Percentiles rank a stretch among this genome's conserved stretches.
Conservation (phyloP, 2,113 vertebrate genomes). For the Emydura subglobosa region DNA sequence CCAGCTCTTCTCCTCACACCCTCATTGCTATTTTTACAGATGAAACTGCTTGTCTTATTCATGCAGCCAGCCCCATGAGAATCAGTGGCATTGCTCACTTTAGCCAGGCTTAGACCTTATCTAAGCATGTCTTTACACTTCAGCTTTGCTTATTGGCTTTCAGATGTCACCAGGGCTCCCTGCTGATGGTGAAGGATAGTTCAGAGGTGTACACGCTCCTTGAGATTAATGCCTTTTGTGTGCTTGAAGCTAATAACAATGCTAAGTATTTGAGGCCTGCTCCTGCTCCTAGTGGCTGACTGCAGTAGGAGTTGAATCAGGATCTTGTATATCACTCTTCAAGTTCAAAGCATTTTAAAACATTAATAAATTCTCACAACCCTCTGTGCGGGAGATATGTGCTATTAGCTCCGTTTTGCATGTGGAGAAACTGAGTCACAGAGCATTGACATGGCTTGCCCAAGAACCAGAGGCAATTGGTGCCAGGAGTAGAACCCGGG, state of each 20-base stretch:
- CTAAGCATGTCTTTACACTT: not conserved
- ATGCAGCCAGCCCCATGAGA: not conserved
- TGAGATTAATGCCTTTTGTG: not conserved
- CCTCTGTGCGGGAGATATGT: not conserved
- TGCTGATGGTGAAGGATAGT: not conserved
- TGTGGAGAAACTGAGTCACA: not conserved
- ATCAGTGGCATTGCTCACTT: not conserved
- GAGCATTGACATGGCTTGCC: not conserved
- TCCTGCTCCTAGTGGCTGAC: rapidly evolving
- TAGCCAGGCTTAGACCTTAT: not conserved
- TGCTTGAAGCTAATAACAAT: not conserved
- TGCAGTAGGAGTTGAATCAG: rapidly evolving
- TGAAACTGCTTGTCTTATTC: not conserved
- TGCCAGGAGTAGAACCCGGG: not conserved
- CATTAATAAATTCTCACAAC: not conserved
- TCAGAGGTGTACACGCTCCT: not conserved
- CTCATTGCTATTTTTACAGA: not conserved
- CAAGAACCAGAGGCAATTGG: not conserved
- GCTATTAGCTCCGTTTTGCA: not conserved
- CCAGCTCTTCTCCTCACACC: not conserved
- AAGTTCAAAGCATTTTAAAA: not conserved
- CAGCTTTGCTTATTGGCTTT: not conserved
- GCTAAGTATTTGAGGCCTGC: not conserved
- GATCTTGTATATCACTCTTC: not conserved
- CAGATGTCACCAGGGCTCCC: not conserved